Percentiles rank a stretch among this genome's conserved stretches.
These are phyloP conservation scores for Parascotia fuliginaria DNA, from an alignment of 2,888 invertebrate genomes.

Conservation along the genomic window DNA sequence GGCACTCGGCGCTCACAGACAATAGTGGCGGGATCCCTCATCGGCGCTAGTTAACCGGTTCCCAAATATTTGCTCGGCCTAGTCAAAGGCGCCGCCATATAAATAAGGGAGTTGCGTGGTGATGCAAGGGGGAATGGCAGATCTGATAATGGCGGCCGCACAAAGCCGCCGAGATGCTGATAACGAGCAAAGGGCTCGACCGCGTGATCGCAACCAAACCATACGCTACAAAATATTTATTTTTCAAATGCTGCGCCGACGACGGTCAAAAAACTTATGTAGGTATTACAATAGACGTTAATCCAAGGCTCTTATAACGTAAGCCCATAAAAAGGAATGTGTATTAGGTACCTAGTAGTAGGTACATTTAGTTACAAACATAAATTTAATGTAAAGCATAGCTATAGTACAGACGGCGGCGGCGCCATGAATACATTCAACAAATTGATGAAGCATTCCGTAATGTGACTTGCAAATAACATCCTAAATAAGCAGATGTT, in stretches of 20 bases:
- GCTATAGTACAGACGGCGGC: conserved; percentile 28
- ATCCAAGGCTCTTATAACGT: conserved; percentile 16
- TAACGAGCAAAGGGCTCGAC: conserved; percentile 55
- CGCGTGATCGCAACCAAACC: conserved; percentile 62
- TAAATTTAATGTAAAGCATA: conserved; percentile 17
- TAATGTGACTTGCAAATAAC: conserved; percentile 69
- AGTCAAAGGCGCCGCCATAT: conserved; percentile 78
- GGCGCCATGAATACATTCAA: conserved; percentile 47
- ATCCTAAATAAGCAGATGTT: conserved; percentile 72
- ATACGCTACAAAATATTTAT: conserved; percentile 54
- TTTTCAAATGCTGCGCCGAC: conserved; percentile 50
- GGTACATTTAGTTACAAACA: conserved; percentile 15
- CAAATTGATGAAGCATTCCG: conserved; percentile 44
- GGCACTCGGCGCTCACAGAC: conserved; percentile 73
- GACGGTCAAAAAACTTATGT: conserved; percentile 14
- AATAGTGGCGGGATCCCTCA: conserved; percentile 74
- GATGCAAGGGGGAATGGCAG: conserved; percentile 58
- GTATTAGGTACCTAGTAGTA: conserved; percentile 8
- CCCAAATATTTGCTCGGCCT: conserved; percentile 77
- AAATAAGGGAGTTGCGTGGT: conserved; percentile 65
- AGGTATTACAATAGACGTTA: conserved; percentile 8
- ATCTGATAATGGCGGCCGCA: conserved; percentile 72
- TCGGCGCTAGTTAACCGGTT: conserved; percentile 79
- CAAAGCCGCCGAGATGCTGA: conserved; percentile 74
- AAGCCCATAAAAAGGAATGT: too few relatives aligned